Conservation (phyloP, 2,797 vertebrate species). For the Hirundo rustica region DNA sequence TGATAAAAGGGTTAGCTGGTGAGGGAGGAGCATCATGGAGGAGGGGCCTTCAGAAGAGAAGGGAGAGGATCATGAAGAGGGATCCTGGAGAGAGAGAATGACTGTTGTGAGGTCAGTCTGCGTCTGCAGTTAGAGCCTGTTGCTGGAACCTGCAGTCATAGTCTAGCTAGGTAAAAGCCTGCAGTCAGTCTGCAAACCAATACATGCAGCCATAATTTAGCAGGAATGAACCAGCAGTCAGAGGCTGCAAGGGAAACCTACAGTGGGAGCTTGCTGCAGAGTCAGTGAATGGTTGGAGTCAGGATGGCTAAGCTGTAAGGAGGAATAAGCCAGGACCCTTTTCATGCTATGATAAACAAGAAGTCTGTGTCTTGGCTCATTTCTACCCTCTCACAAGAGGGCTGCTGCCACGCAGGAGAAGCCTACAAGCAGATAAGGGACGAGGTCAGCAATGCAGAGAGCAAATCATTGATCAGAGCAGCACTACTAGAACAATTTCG, state of each 20-base stretch:
- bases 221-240: not conserved
- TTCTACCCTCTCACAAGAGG: not conserved
- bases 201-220: not conserved
- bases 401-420: not conserved
- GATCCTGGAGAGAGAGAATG: not conserved
- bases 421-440: not conserved
- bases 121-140: not conserved
- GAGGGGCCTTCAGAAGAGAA: not conserved
- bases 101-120: not conserved
- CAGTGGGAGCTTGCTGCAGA: not conserved
- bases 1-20: too few relatives aligned
- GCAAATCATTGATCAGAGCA: not conserved
- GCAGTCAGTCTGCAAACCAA: not conserved
- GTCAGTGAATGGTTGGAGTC: not conserved
- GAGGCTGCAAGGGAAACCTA: not conserved
- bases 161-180: not conserved
- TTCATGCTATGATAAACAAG: not conserved
- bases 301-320: not conserved
- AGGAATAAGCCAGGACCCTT: not conserved
- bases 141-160: not conserved
- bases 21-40: not conserved
- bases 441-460: accelerated
- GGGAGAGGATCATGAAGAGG: not conserved
- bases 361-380: not conserved
- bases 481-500: not conserved